Evolutionary conservation across 2,888 invertebrate species (phyloP).

Genomic region (Ennomos fuscantarius): DNA sequence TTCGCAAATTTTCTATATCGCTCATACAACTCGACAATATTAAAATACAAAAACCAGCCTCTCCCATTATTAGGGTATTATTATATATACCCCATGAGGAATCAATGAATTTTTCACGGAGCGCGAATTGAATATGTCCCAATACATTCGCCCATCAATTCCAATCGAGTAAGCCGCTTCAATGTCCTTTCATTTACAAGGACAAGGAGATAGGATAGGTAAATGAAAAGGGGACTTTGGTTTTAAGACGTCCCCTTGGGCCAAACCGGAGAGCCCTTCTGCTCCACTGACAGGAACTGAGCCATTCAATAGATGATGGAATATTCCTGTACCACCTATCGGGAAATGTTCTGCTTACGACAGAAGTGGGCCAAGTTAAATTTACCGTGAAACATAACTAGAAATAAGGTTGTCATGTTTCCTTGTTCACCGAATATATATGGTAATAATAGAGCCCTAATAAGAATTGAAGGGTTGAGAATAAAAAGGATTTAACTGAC

Average conservation of each 20-base stretch:
- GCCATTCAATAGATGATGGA: constrained; percentile 74
- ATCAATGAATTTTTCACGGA: constrained; percentile 33
- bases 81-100: constrained; percentile 32
- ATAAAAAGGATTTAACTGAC: too few species aligned
- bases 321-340: constrained; percentile 69
- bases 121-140: constrained; percentile 51
- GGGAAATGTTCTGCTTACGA: constrained; percentile 67
- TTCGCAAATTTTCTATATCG: too few species aligned
- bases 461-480: too few species aligned
- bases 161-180: constrained; percentile 68
- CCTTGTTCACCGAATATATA: constrained; percentile 5
- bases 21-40: too few species aligned
- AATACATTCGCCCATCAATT: constrained; percentile 70
- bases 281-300: constrained; percentile 61
- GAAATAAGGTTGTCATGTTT: constrained; percentile 18
- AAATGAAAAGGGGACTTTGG: constrained; percentile 73
- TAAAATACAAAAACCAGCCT: too few species aligned
- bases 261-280: constrained; percentile 61
- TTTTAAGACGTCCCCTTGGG: constrained; percentile 68
- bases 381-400: constrained; percentile 48
- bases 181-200: constrained; percentile 77
- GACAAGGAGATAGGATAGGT: constrained; percentile 68
- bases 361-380: constrained; percentile 63
- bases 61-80: constrained; percentile 9
- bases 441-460: too few species aligned